Percentiles rank a stretch among this genome's conserved stretches.
Evolutionary conservation across 2,888 invertebrate species (phyloP).

Genomic region (Troides aeacus): DNA sequence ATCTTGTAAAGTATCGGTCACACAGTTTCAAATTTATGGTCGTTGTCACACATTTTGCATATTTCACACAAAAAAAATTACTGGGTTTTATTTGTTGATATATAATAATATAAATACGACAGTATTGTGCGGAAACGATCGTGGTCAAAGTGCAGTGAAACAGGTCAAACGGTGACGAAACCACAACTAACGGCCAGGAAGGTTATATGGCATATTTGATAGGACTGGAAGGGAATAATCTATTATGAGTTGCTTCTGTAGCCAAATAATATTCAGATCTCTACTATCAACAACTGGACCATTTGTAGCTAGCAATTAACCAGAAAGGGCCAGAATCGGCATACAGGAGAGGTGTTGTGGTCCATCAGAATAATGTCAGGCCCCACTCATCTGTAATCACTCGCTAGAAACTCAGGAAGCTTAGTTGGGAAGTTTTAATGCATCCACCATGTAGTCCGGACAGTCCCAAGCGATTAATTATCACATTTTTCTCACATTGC

Average conservation of each 20-base stretch:
- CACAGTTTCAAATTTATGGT: background rate
- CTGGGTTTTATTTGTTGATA: background rate
- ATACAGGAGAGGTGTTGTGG: background rate
- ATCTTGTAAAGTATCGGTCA: constrained; percentile 1
- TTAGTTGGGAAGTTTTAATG: background rate
- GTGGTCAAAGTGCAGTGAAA: background rate
- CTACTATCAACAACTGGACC: background rate
- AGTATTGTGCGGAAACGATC: too few species aligned
- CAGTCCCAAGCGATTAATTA: too few species aligned
- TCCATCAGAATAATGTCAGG: constrained; percentile 1
- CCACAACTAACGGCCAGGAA: too few species aligned
- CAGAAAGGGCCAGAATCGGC: background rate
- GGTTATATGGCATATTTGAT: too few species aligned
- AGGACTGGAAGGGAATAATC: too few species aligned
- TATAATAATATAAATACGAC: too few species aligned
- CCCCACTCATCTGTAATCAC: background rate
- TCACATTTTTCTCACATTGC: too few species aligned
- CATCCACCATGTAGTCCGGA: too few species aligned
- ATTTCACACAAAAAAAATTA: background rate
- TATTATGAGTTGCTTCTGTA: background rate
- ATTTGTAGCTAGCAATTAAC: too few species aligned
- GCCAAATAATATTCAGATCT: background rate
- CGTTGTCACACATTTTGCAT: background rate
- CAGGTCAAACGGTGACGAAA: too few species aligned
- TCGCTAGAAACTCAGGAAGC: background rate